Evolutionary conservation across 2,888 invertebrate genomes (phyloP).

Genomic region (Sinhomidia bicolor): DNA sequence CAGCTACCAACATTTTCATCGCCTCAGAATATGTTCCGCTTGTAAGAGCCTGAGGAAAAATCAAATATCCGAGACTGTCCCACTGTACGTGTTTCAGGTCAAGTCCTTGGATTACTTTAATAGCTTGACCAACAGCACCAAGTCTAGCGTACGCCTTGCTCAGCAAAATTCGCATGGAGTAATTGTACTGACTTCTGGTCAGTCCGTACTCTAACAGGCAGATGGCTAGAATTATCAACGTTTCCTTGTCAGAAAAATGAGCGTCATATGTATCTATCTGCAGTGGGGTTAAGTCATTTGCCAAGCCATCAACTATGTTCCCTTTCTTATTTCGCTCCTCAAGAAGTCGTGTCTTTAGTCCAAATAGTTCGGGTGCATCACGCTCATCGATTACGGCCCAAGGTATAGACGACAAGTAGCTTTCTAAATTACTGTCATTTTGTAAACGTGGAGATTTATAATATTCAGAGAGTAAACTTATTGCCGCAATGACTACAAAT

Average conservation of each 20-base stretch:
- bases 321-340: not conserved
- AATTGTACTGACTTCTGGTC: constrained; percentile 91
- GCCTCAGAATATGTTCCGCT: constrained; percentile 88
- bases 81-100: constrained; percentile 97
- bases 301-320: not conserved
- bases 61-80: constrained; percentile 94
- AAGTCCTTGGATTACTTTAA: constrained; percentile 88
- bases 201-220: constrained; percentile 87
- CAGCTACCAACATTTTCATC: constrained; percentile 87
- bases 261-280: no score
- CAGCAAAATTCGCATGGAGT: constrained; percentile 92
- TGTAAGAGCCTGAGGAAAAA: constrained; percentile 85
- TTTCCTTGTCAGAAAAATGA: not conserved
- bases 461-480: not conserved
- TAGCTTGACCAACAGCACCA: constrained; percentile 89
- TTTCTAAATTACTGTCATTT: not conserved
- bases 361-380: not conserved
- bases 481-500: constrained; percentile 39
- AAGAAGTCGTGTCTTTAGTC: not conserved
- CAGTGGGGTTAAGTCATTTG: not conserved
- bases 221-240: not conserved
- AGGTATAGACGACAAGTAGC: not conserved
- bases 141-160: constrained; percentile 87
- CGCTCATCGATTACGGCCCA: not conserved
- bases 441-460: not conserved